Evolutionary conservation across 1,140 invertebrate species (phyloP).

Genomic region (Heliconius hewitsoni): DNA sequence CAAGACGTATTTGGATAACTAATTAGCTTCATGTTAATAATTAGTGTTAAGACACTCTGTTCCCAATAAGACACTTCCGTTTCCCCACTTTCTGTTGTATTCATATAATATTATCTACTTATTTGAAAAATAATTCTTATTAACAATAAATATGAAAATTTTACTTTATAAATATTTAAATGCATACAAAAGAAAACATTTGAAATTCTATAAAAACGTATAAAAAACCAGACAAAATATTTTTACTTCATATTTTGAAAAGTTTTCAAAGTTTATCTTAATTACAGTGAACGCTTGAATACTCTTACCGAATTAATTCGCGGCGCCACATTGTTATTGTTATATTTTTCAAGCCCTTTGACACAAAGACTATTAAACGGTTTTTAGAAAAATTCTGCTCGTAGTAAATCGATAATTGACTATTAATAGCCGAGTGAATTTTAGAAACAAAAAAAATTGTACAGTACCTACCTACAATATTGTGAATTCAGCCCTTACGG

Average conservation of each 20-base stretch:
- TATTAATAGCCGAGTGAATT: neutral
- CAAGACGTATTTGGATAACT: neutral
- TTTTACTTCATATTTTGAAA: neutral
- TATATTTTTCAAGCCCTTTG: slow-evolving; percentile 23
- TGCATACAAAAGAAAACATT: too few relatives aligned
- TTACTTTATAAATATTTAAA: too few relatives aligned
- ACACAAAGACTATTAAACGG: slow-evolving; percentile 18
- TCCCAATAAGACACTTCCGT: too few relatives aligned
- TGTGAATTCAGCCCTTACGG: too few relatives aligned
- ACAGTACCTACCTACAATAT: too few relatives aligned
- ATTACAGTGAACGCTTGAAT: slow-evolving; percentile 27
- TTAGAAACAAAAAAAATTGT: too few relatives aligned
- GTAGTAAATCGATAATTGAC: neutral
- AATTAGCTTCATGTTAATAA: too few relatives aligned
- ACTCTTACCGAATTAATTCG: slow-evolving; percentile 27
- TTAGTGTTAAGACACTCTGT: too few relatives aligned
- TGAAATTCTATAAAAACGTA: neutral
- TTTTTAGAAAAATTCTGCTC: neutral
- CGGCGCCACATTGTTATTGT: slow-evolving; percentile 29
- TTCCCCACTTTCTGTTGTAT: too few relatives aligned
- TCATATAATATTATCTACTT: too few relatives aligned
- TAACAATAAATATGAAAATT: too few relatives aligned
- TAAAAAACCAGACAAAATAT: neutral
- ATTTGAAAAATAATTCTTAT: too few relatives aligned
- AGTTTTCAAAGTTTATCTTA: neutral